phyloP scores from a whole-genome alignment of 2,888 invertebrate genomes.

The Drosophila prostipennis region DNA sequence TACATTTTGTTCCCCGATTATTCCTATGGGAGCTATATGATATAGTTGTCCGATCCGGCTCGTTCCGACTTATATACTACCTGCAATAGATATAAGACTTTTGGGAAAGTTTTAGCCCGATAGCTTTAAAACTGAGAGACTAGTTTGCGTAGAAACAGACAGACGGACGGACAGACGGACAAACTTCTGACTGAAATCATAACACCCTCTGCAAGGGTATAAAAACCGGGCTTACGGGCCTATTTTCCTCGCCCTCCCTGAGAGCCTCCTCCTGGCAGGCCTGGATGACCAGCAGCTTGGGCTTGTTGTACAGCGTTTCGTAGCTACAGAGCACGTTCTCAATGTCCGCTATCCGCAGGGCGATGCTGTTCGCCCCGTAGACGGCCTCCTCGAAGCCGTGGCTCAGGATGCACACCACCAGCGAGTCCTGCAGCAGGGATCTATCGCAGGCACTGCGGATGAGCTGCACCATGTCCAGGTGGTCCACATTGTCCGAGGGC shows the following conservation, averaged over 20 bases:
- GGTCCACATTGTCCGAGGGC: slow-evolving; percentile 68
- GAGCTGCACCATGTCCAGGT: slow-evolving; percentile 65
- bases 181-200: no score
- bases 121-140: no score
- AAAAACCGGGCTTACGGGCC: slow-evolving; percentile 26
- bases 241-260: slow-evolving; percentile 26
- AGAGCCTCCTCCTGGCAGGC: slow-evolving; percentile 85
- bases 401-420: slow-evolving; percentile 82
- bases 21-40: no score
- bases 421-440: slow-evolving; percentile 75
- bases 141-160: no score
- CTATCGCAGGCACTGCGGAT: slow-evolving; percentile 73
- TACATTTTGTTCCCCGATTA: no score
- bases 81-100: no score
- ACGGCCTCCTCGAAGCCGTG: slow-evolving; percentile 84
- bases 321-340: slow-evolving; percentile 84
- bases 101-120: no score
- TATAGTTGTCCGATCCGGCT: no score
- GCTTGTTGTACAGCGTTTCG: slow-evolving; percentile 84
- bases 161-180: no score
- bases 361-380: slow-evolving; percentile 85
- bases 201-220: no score
- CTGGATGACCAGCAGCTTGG: slow-evolving; percentile 86
- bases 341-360: slow-evolving; percentile 84
- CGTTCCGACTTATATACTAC: no score